Percentiles rank a stretch among this genome's conserved stretches.
phyloP scores from a whole-genome alignment of 2,113 vertebrate genomes.

The Heterochromis multidens region DNA sequence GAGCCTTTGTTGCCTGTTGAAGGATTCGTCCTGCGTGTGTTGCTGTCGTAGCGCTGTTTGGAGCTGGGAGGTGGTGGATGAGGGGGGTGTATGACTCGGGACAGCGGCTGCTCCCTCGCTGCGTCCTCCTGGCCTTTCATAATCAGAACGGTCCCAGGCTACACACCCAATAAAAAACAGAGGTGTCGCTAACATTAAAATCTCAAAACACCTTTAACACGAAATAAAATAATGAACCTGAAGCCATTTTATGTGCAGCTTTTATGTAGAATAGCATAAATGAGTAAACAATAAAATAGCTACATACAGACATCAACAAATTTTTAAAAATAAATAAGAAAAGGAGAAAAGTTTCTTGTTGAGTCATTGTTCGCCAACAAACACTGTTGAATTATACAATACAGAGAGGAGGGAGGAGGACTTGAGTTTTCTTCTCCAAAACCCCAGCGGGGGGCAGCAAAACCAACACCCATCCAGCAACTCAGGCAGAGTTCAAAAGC shows the following conservation, averaged over 20 bases:
- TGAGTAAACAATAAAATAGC: background rate
- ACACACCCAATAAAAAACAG: background rate
- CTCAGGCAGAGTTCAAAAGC: slow-evolving; percentile 11
- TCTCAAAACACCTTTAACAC: background rate
- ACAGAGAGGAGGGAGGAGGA: background rate
- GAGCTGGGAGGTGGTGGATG: slow-evolving; percentile 35
- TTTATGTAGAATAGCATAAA: background rate
- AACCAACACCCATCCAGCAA: background rate
- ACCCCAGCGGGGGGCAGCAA: slow-evolving; percentile 57
- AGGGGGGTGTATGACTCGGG: slow-evolving; percentile 45
- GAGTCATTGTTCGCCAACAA: slow-evolving; percentile 46
- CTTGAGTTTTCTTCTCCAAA: background rate
- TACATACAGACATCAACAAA: background rate
- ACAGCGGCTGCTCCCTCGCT: slow-evolving; percentile 65
- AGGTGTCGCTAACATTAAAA: background rate
- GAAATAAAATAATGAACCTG: background rate
- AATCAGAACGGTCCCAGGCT: slow-evolving; percentile 77
- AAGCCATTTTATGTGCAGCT: background rate
- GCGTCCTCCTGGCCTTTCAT: slow-evolving; percentile 79
- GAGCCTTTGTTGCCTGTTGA: slow-evolving; percentile 71
- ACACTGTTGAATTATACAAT: slow-evolving; percentile 34
- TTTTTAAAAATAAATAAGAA: too few relatives aligned
- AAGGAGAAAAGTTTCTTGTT: background rate
- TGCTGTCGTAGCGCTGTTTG: slow-evolving; percentile 73
- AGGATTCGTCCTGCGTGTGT: slow-evolving; percentile 68